These are phyloP conservation scores for Brachionus plicatilis DNA, from an alignment of 1,140 invertebrate genomes.

Conservation along the genomic window DNA sequence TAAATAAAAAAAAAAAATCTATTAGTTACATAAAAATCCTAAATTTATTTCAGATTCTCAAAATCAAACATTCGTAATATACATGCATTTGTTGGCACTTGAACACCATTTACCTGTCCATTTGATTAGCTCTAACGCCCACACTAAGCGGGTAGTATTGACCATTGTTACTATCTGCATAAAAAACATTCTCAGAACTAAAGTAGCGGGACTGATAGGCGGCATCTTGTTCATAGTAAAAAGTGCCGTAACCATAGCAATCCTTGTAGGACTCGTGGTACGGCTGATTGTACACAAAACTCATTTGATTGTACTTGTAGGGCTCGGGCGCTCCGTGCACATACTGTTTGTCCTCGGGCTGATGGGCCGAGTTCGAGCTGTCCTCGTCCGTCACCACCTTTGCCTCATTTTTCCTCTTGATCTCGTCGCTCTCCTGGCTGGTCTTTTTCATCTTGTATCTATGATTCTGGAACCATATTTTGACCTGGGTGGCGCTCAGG, in stretches of 20 bases:
- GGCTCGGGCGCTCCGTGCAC: neutral
- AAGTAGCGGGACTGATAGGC: neutral
- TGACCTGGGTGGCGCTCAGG: constrained; percentile 89
- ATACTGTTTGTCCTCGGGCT: neutral
- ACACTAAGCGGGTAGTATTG: neutral
- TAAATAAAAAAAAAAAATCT: neutral
- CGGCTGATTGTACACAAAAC: neutral
- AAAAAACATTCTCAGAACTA: neutral
- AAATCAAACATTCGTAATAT: neutral
- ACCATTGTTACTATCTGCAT: neutral
- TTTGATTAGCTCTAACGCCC: neutral
- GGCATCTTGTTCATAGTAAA: neutral
- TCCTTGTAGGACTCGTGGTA: neutral
- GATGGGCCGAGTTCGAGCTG: neutral
- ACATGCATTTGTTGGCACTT: neutral
- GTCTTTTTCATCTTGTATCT: constrained; percentile 65
- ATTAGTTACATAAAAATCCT: neutral
- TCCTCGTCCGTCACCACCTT: neutral
- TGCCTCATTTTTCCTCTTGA: neutral
- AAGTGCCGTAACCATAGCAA: neutral
- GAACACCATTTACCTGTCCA: neutral
- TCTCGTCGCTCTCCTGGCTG: constrained; percentile 2
- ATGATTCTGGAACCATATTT: constrained; percentile 89
- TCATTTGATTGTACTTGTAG: neutral
- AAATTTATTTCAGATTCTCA: neutral